phyloP scores from a whole-genome alignment of 2,888 invertebrate genomes.

The Tillus elongatus region DNA sequence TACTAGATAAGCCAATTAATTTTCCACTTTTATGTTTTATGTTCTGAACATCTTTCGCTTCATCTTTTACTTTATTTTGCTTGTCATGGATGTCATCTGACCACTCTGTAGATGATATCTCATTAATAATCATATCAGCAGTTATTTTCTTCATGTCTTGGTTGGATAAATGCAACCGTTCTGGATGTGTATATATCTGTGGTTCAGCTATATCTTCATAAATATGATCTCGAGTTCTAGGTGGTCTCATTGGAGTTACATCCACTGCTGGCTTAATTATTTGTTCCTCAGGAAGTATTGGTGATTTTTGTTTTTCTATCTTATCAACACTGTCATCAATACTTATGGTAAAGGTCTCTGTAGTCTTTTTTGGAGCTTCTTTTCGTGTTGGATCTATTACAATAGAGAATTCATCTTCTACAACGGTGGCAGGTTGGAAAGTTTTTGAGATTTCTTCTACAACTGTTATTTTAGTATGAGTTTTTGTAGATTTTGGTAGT shows the following conservation, averaged over 20 bases:
- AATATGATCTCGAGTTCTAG: conserved; percentile 24
- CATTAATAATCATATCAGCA: neutral
- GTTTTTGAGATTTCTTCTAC: conserved; percentile 33
- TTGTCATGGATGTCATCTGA: neutral
- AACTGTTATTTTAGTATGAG: conserved; percentile 25
- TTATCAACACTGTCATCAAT: conserved; percentile 28
- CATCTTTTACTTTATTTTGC: conserved; percentile 11
- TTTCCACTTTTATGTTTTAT: conserved; percentile 29
- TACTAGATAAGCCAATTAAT: conserved; percentile 33
- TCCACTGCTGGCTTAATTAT: conserved; percentile 24
- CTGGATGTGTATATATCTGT: neutral
- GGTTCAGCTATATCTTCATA: conserved; percentile 32
- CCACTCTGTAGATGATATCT: neutral
- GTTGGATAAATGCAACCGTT: conserved; percentile 1
- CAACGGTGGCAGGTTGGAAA: conserved; percentile 32
- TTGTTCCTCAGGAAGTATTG: conserved; percentile 14
- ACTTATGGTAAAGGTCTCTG: conserved; percentile 30
- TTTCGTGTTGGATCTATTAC: conserved; percentile 31
- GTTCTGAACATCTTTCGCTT: conserved; percentile 26
- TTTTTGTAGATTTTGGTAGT: conserved; percentile 22
- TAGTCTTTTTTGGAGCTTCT: conserved; percentile 27
- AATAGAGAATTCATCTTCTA: conserved; percentile 34
- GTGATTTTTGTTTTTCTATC: conserved; percentile 28
- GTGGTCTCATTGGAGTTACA: neutral
- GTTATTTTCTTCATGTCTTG: neutral